Evolutionary conservation across 2,888 invertebrate species (phyloP).

Genomic region (Drosophila differens): DNA sequence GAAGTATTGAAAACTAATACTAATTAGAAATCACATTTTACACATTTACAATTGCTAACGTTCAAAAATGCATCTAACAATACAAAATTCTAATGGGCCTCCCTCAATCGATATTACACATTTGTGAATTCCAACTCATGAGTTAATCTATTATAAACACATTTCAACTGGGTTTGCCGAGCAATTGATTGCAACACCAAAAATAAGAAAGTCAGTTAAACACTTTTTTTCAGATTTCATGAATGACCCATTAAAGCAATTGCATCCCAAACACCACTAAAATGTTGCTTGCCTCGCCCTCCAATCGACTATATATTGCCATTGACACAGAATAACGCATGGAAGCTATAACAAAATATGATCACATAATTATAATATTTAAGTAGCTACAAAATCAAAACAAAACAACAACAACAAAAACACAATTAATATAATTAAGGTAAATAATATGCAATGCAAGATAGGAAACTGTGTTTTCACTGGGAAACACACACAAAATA

Average conservation of each 20-base stretch:
- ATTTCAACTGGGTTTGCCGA: background rate
- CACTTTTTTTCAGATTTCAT: background rate
- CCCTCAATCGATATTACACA: background rate
- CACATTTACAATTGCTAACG: background rate
- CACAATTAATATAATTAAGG: slow-evolving; percentile 32
- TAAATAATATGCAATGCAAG: slow-evolving; percentile 34
- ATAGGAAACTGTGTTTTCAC: slow-evolving; percentile 23
- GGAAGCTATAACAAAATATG: slow-evolving; percentile 49
- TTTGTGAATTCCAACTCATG: background rate
- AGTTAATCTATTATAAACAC: background rate
- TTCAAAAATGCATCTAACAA: background rate
- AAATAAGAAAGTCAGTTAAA: background rate
- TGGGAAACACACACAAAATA: slow-evolving; percentile 14
- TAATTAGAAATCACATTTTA: background rate
- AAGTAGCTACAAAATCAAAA: slow-evolving; percentile 44
- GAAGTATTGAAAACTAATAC: background rate
- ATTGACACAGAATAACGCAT: slow-evolving; percentile 61
- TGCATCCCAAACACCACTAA: slow-evolving; percentile 21
- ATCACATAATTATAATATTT: slow-evolving; percentile 42
- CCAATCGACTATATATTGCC: background rate
- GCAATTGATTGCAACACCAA: too few relatives aligned
- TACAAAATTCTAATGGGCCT: background rate
- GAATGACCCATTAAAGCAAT: slow-evolving; percentile 1
- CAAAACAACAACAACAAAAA: background rate
- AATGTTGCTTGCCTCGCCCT: slow-evolving; percentile 8